A percentile compares a stretch with the other conserved stretches of the same genome.
These are phyloP conservation scores for Eupithecia pulchellata DNA, from an alignment of 2,888 invertebrate species.

Conservation along the genomic window DNA sequence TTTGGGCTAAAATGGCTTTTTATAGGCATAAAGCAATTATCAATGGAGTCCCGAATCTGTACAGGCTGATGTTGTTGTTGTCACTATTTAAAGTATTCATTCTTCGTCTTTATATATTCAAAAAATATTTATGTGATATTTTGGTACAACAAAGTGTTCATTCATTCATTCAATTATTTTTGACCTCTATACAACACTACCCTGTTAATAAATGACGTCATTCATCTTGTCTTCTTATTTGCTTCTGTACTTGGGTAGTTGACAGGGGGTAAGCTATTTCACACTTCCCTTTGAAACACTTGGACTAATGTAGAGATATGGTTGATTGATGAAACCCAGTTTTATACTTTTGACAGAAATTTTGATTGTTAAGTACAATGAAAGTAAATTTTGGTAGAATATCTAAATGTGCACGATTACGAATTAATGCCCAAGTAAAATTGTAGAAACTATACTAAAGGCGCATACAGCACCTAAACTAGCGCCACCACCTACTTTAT, in stretches of 20 bases:
- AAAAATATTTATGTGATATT: too few relatives aligned
- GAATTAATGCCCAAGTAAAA: too few relatives aligned
- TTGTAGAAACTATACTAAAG: too few relatives aligned
- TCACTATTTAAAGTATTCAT: too few relatives aligned
- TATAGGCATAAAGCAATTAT: not conserved
- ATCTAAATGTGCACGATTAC: too few relatives aligned
- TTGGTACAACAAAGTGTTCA: too few relatives aligned
- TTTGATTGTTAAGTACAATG: too few relatives aligned
- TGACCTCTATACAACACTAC: not conserved
- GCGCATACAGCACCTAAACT: too few relatives aligned
- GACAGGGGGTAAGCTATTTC: constrained; percentile 15
- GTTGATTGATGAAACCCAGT: not conserved
- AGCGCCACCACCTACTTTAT: too few relatives aligned
- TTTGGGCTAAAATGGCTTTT: too few relatives aligned
- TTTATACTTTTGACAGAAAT: not conserved
- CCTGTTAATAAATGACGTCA: constrained; percentile 28
- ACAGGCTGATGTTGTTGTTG: not conserved
- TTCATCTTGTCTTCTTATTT: constrained; percentile 34
- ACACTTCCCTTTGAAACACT: not conserved
- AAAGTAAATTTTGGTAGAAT: not conserved
- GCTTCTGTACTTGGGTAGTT: constrained; percentile 14
- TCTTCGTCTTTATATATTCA: too few relatives aligned
- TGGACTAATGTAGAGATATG: not conserved
- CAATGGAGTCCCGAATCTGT: not conserved
- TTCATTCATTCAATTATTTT: too few relatives aligned